Base-by-base conservation (phyloP, 2,888 invertebrate species). In the Lumbricus terrestris region DNA sequence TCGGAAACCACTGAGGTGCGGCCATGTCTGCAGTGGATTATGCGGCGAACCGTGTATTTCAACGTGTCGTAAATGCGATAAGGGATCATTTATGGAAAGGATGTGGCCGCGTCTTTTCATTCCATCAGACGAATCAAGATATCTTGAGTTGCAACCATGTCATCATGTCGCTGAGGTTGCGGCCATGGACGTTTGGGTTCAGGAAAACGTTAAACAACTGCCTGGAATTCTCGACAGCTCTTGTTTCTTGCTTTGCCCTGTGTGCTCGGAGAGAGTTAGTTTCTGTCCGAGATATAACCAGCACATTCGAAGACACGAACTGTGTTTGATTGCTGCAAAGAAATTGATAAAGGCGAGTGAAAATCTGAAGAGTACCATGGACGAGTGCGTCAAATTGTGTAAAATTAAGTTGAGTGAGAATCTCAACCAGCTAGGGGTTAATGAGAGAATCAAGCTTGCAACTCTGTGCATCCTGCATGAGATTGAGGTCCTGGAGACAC, bases 41-140 rank as follows among this genome's bases (percentile, higher is more conserved):
- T 97, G 97, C 95, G 97, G 96, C n/a, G 97, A 97, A 94, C 95
- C 95, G 23, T 97, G 97, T 94, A 96, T 96, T 33, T 94, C 94
- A 54, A 93, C 96, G 89, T 97, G 97, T 95, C 94, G 95, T 38
- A 89, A 93, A 33, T 97, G 97, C 95, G 93, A 96, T 89, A 90
- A 93, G 38, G 93, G 94, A 23, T 93, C 93, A 92, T 94, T 94
- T 92, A 93, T 94, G 82, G 34, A 35, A 23, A 85, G 33, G 35
- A 23, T 16, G 18, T 85, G 85, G 35, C 35, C 34, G 35, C 5
- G 8, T 35, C 5, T 35, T 34, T 34, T 8, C 23, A 37, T 0
- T 85, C 35, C 23, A 37, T 34, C 37, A 15, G 95, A 95, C 5
- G 95, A 96, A 92, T 96, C 96, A 6, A 90, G 92, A n/a, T 94